Percentiles rank a stretch among this genome's conserved stretches.
Conservation (phyloP, 2,113 vertebrate genomes). For the Brachionichthys hirsutus region DNA sequence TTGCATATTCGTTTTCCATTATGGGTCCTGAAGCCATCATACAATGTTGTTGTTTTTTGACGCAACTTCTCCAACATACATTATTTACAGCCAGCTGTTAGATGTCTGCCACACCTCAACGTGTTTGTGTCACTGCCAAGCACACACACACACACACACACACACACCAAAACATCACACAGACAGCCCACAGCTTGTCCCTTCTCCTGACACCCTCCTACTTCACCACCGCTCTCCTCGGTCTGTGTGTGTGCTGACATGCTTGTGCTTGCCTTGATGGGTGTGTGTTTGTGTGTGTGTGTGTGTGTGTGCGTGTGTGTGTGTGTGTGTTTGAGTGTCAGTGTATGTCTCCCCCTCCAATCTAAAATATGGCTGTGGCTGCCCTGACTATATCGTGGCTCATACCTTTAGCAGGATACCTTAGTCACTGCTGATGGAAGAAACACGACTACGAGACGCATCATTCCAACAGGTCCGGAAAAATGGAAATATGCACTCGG, state of each 20-base stretch:
- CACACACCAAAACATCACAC: constrained; percentile 37
- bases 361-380: constrained; percentile 67
- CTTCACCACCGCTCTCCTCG: constrained; percentile 38
- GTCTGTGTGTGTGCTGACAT: constrained; percentile 27
- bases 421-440: constrained; percentile 64
- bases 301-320: constrained; percentile 32
- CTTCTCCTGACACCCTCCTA: constrained; percentile 52
- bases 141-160: constrained; percentile 21
- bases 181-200: constrained; percentile 52
- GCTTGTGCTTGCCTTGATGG: constrained; percentile 23
- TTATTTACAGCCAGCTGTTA: constrained; percentile 75
- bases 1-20: too few species aligned
- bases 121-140: constrained; percentile 63
- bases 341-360: constrained; percentile 11
- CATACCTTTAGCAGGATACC: constrained; percentile 57
- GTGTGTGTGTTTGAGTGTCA: constrained; percentile 49
- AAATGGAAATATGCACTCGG: constrained; percentile 30
- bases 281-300: constrained; percentile 41
- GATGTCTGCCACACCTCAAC: constrained; percentile 70
- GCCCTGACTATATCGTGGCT: constrained; percentile 58
- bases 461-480: constrained; percentile 42
- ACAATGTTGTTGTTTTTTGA: constrained; percentile 27
- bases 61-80: constrained; percentile 52
- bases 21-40: neutral
- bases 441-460: constrained; percentile 39